Conservation (phyloP, 2,797 vertebrate genomes). For the Chiroxiphia lanceolata region DNA sequence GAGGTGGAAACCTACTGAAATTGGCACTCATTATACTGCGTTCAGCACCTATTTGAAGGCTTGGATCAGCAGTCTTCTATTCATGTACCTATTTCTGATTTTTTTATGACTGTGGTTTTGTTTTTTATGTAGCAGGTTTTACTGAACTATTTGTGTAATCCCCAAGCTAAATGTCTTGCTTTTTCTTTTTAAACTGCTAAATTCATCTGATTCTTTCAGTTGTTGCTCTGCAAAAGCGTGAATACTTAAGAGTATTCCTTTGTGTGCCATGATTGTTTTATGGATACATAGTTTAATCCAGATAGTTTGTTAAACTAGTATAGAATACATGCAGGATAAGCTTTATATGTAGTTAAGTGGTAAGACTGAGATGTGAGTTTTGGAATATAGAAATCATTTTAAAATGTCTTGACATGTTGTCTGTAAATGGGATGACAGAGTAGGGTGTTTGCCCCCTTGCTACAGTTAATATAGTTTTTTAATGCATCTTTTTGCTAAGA, state of each 20-base stretch:
- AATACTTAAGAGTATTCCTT: not conserved
- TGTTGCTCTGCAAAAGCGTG: not conserved
- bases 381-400: not conserved
- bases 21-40: not conserved
- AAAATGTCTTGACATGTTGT: not conserved
- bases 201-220: not conserved
- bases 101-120: not conserved
- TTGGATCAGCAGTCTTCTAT: conserved; percentile 7
- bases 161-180: not conserved
- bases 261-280: not conserved
- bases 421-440: not conserved
- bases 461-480: not conserved
- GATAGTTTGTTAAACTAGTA: not conserved
- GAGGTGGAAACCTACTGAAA: not conserved
- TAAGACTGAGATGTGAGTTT: not conserved
- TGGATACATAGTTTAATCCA: not conserved
- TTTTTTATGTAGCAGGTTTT: not conserved
- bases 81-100: not conserved
- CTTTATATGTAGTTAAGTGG: not conserved
- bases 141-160: conserved; percentile 16
- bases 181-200: not conserved
- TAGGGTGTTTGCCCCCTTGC: not conserved
- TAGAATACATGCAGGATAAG: not conserved
- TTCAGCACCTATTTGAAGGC: not conserved
- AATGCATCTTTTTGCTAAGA: not conserved